Conservation (phyloP, 2,113 vertebrate genomes). For the Mastomys coucha region DNA sequence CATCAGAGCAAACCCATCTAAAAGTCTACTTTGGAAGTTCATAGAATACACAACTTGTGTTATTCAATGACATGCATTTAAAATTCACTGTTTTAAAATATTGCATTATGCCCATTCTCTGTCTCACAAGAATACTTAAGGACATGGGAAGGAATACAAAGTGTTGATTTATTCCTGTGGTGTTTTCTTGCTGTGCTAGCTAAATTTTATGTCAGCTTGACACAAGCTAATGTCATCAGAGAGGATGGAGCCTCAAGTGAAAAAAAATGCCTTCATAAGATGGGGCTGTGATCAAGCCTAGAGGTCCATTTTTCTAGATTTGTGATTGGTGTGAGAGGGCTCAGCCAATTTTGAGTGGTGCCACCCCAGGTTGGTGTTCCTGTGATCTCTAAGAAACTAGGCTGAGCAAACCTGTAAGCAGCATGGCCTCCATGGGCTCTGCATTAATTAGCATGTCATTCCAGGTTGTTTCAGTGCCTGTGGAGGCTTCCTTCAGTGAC, state of each 20-base stretch:
- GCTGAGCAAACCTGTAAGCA: neutral
- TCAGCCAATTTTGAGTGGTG: neutral
- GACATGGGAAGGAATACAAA: neutral
- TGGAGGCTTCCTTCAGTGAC: neutral
- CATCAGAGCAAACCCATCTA: neutral
- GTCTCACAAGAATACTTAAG: neutral
- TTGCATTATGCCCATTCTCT: neutral
- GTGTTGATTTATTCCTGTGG: neutral
- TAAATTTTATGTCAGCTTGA: neutral
- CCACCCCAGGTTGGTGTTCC: neutral
- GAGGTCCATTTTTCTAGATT: neutral
- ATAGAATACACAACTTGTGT: neutral
- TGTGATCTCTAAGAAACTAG: neutral
- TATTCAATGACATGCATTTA: constrained; percentile 31
- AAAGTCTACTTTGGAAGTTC: constrained; percentile 14
- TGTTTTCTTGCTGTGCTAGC: neutral
- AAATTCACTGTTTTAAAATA: constrained; percentile 34
- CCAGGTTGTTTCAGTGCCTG: neutral
- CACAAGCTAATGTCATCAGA: neutral
- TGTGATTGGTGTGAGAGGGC: neutral
- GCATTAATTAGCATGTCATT: neutral
- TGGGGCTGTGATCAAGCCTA: neutral
- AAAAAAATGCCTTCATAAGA: neutral
- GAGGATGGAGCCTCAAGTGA: neutral
- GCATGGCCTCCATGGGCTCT: neutral